phyloP scores from a whole-genome alignment of 2,888 invertebrate species.

The Amiota communis region DNA sequence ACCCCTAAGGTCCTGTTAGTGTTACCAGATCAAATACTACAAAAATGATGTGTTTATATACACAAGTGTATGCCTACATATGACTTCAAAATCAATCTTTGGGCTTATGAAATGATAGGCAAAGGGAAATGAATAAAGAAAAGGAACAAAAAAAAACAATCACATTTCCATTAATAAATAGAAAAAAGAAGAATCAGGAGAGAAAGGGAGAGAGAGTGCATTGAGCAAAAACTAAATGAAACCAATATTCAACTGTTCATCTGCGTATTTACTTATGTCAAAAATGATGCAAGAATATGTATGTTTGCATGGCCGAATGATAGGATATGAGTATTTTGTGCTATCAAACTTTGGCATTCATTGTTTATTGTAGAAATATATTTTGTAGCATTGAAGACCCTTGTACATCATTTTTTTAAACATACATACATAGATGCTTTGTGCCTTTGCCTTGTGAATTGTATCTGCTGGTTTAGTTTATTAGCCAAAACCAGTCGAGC shows the following conservation, averaged over 20 bases:
- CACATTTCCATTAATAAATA: too few species aligned
- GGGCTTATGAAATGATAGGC: too few species aligned
- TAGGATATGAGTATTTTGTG: slow-evolving; percentile 5
- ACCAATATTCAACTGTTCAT: slow-evolving; percentile 54
- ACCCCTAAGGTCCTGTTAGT: too few species aligned
- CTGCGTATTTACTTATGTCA: slow-evolving; percentile 57
- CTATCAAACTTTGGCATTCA: background rate
- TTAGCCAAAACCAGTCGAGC: background rate
- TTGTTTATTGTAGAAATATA: too few species aligned
- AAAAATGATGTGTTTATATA: too few species aligned
- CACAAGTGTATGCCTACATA: too few species aligned
- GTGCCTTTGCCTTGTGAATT: background rate
- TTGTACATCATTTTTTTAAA: background rate
- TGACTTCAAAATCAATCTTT: too few species aligned
- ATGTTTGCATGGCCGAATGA: background rate
- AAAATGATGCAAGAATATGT: slow-evolving; percentile 2
- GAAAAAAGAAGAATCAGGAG: too few species aligned
- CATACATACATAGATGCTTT: background rate
- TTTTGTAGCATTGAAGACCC: background rate
- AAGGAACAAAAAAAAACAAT: too few species aligned
- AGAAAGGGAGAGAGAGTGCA: too few species aligned
- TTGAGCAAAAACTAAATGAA: background rate
- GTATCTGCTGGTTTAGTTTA: background rate
- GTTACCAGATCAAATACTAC: too few species aligned
- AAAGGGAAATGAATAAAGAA: too few species aligned